phyloP scores from a whole-genome alignment of 1,140 invertebrate species.

The Colletes latitarsis region DNA sequence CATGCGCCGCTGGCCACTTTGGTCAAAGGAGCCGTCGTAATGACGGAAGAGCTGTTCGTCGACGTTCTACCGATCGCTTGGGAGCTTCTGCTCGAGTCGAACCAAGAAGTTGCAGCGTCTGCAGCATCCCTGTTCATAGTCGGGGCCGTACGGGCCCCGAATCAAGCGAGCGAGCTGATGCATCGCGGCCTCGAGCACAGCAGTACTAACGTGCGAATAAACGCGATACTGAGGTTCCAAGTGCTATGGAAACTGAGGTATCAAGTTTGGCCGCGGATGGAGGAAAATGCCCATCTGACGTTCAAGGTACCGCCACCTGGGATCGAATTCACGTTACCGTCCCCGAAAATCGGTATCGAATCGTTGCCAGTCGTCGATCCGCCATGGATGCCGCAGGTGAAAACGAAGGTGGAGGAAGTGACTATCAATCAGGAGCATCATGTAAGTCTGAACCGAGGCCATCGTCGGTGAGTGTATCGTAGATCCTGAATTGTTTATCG shows the following conservation, averaged over 20 bases:
- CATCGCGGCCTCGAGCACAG: constrained; percentile 91
- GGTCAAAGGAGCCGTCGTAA: constrained; percentile 95
- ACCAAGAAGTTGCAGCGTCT: constrained; percentile 88
- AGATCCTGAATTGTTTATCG: constrained; percentile 8
- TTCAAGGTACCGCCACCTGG: constrained; percentile 99
- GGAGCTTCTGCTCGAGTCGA: constrained; percentile 94
- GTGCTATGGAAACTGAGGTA: constrained; percentile 98
- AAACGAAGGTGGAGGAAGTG: constrained; percentile 99
- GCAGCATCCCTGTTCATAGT: constrained; percentile 96
- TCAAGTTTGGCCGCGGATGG: constrained; percentile 99
- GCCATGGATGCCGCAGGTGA: constrained; percentile 98
- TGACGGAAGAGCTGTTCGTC: constrained; percentile 93
- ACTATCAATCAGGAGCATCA: constrained; percentile 99
- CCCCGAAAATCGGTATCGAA: constrained; percentile 98
- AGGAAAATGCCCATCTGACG: constrained; percentile 95
- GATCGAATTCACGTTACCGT: constrained; percentile 99
- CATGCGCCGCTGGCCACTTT: constrained; percentile 94
- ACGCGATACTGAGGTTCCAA: constrained; percentile 94
- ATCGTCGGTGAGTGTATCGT: not conserved
- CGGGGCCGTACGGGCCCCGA: constrained; percentile 93
- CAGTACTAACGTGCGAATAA: constrained; percentile 89
- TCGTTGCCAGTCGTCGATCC: constrained; percentile 97
- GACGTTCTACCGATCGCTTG: constrained; percentile 95
- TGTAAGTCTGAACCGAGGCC: constrained; percentile 84
- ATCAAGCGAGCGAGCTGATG: constrained; percentile 93